Evolutionary conservation across 2,888 invertebrate genomes (phyloP), one percentile per base, ranked within the genome.

Genomic region (Eupithecia abbreviata): DNA sequence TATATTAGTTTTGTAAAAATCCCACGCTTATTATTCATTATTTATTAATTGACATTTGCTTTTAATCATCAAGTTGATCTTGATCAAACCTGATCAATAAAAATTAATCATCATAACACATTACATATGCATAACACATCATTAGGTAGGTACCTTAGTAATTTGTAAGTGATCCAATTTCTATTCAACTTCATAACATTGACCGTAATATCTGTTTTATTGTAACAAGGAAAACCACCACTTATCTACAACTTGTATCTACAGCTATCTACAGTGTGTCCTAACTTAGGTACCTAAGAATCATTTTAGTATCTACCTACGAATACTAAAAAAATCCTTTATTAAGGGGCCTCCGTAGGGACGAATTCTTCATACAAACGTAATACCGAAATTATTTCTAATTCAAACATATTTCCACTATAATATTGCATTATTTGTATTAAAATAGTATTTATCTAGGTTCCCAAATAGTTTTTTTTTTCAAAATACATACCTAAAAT

Each of bases 11-110:
- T 45, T 43, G 4, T n/a, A 45, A 68, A 68, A 68, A 68, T 68
- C 67, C 67, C 67, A 68, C 67, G 67, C n/a, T 68, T 45, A 68
- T 43, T 43, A 68, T 68, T 43, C 45, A 45, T n/a, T 41, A 67
- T n/a, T 66, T 73, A 51, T 73, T 66, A 49, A 69, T 69, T 69
- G 18, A 65, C 72, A 72, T 74, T 74, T 72, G 18, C 69, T 12
- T 43, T 5, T 73, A 76, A 77, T 74, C 45, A 73, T 67, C 77
- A 43, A 41, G 74, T 77, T 74, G 77, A 72, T 72, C 71, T 77
- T 72, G 77, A 43, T 49, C 30, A 6, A 71, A 71, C 66, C 30
- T 10, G 72, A 42, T 47, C 55, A 70, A 76, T 77, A 66, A 71
- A 42, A 73, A 70, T 30, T 71, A 77, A 51, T 68, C 67, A 75